Evolutionary conservation across 1,140 invertebrate species (phyloP), one percentile per base, ranked within the genome.

Genomic region (Megathymus violae): DNA sequence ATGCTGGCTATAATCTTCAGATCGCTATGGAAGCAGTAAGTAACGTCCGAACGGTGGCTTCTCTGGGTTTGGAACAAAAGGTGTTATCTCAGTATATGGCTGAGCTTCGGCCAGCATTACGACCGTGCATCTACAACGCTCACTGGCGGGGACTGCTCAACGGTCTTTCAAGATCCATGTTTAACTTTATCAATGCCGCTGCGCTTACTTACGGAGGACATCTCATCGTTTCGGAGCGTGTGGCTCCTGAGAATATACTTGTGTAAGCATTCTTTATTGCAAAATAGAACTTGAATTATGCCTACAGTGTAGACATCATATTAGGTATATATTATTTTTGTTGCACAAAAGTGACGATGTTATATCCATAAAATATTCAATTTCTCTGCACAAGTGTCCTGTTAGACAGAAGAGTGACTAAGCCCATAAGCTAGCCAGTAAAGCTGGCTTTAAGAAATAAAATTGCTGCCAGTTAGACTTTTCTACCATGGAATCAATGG

Each of bases 31-130:
- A 97, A 89, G 94, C 94, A 13, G 93, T 97, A 19, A 92, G 93
- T 14, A 96, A 96, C 74, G 93, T 96, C 3, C 86, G 94, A 69
- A 97, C 96, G 0, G 95, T 97, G 0, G 95, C 94, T 15, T 93
- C 94, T 0, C 78, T 97, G 19, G 94, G 94, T 1, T 87, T 92
- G 27, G 95, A 96, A 81, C 85, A 92, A 34, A 89, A 88, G 64
- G 94, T 96, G 72, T 90, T 94, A 46, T 51, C 85, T 1, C 82
- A 90, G 48, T 96, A 95, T 70, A 84, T 93, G 40, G 74, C 81
- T 1, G 84, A 92, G 61, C 78, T 95, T 11, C 48, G 64, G 40
- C 90, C 92, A 2, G 92, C 92, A 1, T 89, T 92, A 51, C 77
- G 63, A 13, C 81, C 89, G 43, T 89, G 89, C 0, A 90, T 91